Evolutionary conservation across 2,888 invertebrate genomes (phyloP), one percentile per base, ranked within the genome.

Genomic region (Ellobium chinense): DNA sequence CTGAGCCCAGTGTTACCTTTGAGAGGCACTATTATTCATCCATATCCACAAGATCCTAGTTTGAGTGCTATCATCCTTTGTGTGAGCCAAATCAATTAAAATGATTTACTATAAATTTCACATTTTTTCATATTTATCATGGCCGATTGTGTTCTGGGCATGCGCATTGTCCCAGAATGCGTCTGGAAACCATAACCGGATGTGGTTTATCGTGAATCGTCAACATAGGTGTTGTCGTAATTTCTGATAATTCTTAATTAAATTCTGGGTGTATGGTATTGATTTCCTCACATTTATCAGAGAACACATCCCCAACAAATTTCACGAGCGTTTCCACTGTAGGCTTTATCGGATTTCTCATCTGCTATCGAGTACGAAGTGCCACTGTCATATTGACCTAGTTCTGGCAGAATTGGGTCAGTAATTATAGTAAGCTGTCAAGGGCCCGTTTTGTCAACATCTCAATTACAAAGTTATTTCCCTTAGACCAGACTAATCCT

Each of bases 121-220:
- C 73, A 65, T 79, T 81, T 81, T 78, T 78, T 83, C 78, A 81
- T 83, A 78, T 83, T 81, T 83, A 83, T 83, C 83, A 85, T 85
- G 85, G 85, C 85, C 81, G 85, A 83, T 77, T 74, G 58, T 72
- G 21, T 69, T 54, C 80, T 85, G 81, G 81, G 85, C 85, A 85
- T 85, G 85, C 82, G 83, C 81, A 77, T 21, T 78, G 74, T 81
- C 82, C 83, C 83, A 84, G 68, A 81, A 82, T 84, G 80, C 84
- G 66, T 68, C 74, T 80, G 56, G 14, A 74, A 34, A 27, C 54
- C 36, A 37, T 36, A 36, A 73, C 72, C 78, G 78, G 78, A 79
- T 65, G 70, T 78, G 34, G 70, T 54, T n/a, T 63, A 58, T 70
- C 63, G 62, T 39, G 34, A 62, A 54, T 27, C 54, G 34, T 60